Evolutionary conservation across 2,797 vertebrate species (phyloP).

Genomic region (Gymnothorax reevesii): DNA sequence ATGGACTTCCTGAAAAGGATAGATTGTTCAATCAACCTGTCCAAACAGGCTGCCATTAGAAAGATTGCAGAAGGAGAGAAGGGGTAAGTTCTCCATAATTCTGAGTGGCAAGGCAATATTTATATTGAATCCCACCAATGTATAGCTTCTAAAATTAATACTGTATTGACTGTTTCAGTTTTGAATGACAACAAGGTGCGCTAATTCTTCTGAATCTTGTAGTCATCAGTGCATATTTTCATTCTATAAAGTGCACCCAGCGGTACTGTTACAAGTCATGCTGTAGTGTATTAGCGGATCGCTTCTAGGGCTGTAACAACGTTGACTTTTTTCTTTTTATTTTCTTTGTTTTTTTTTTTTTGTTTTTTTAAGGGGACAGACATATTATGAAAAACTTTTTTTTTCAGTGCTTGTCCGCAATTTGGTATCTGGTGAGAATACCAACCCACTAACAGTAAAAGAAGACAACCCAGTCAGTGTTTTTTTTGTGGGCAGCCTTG

Average conservation of each 20-base stretch:
- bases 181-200: neutral
- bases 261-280: neutral
- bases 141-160: neutral
- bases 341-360: too few relatives aligned
- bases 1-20: slow-evolving; percentile 82
- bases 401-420: too few relatives aligned
- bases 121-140: neutral
- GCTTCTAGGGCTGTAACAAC: too few relatives aligned
- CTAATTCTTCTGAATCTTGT: neutral
- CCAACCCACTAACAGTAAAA: too few relatives aligned
- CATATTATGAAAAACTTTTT: too few relatives aligned
- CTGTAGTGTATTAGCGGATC: neutral
- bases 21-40: slow-evolving; percentile 82
- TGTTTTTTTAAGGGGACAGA: too few relatives aligned
- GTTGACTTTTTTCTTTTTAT: too few relatives aligned
- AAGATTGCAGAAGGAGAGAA: slow-evolving; percentile 66
- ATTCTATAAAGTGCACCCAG: neutral
- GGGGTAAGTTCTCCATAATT: slow-evolving; percentile 56
- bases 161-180: neutral
- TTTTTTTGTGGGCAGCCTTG: too few relatives aligned
- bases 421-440: too few relatives aligned
- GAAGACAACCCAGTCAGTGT: too few relatives aligned
- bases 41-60: slow-evolving; percentile 79
- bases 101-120: neutral
- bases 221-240: neutral